These are phyloP conservation scores for Scaptodrosophila lebanonensis DNA, from an alignment of 1,140 invertebrate species.

Conservation along the genomic window DNA sequence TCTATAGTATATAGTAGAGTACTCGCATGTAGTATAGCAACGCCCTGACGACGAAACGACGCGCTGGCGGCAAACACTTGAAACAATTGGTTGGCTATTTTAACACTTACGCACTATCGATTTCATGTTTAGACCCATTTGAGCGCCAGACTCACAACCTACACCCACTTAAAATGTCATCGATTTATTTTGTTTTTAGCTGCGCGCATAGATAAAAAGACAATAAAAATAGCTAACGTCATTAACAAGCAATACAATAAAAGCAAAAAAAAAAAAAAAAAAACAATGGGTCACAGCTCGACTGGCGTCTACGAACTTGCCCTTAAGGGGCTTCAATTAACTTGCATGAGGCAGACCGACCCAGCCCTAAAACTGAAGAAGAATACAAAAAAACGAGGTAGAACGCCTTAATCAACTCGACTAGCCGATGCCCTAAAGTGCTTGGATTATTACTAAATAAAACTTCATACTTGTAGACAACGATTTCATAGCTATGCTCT, in stretches of 20 bases:
- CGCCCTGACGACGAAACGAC: background rate
- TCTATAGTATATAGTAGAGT: constrained; percentile 4
- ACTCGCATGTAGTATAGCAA: background rate
- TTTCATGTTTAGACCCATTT: constrained; percentile 28
- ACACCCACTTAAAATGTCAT: constrained; percentile 39
- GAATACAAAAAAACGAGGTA: no score
- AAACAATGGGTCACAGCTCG: background rate
- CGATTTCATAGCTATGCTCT: no score
- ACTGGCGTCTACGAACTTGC: constrained; percentile 45
- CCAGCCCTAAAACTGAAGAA: no score
- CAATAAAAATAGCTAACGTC: constrained; percentile 31
- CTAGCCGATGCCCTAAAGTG: no score
- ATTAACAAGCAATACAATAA: constrained; percentile 25
- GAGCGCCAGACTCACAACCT: constrained; percentile 14
- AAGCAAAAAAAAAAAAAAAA: constrained; percentile 11
- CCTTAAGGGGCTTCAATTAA: constrained; percentile 58
- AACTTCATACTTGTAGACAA: no score
- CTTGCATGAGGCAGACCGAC: constrained; percentile 8
- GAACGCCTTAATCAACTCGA: no score
- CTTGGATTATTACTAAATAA: no score
- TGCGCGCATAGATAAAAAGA: constrained; percentile 14
- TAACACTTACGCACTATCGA: constrained; percentile 48
- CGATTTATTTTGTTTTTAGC: constrained; percentile 29
- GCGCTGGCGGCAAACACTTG: background rate
- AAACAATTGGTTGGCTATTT: constrained; percentile 36